A percentile compares a stretch with the other conserved stretches of the same genome.
These are phyloP conservation scores for Sycophila sp. DNA, from an alignment of 1,140 invertebrate species.

Conservation along the genomic window DNA sequence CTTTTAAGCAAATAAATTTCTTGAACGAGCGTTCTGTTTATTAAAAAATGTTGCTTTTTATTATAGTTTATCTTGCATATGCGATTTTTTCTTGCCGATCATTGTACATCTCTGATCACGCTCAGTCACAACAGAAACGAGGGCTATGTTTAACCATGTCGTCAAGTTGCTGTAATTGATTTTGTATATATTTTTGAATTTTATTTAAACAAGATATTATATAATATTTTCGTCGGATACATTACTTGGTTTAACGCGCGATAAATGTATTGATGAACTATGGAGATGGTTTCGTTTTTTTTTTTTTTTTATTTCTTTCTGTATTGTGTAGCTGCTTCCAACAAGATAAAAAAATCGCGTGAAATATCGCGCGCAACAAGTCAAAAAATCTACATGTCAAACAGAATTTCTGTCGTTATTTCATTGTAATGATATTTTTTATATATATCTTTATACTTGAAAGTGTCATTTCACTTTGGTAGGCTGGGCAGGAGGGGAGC, in stretches of 20 bases:
- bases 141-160: constrained; percentile 6
- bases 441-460: neutral
- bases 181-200: constrained; percentile 13
- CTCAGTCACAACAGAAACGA: neutral
- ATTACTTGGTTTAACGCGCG: constrained; percentile 5
- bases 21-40: constrained; percentile 18
- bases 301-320: neutral
- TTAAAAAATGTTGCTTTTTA: constrained; percentile 36
- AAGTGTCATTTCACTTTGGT: constrained; percentile 15
- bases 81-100: constrained; percentile 5
- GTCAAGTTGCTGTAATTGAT: neutral
- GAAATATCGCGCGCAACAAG: constrained; percentile 7
- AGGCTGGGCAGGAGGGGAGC: constrained; percentile 23
- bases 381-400: constrained; percentile 26
- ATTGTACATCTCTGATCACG: constrained; percentile 23
- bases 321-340: neutral
- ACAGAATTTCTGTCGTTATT: neutral
- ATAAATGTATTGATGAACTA: constrained; percentile 19
- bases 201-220: constrained; percentile 16
- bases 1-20: constrained; percentile 25
- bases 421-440: neutral
- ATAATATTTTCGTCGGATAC: constrained; percentile 14
- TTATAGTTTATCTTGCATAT: constrained; percentile 22
- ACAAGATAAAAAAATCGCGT: constrained; percentile 27
- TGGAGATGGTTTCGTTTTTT: neutral